Base-by-base conservation (phyloP, 1,140 invertebrate genomes). In the Panulirus ornatus region DNA sequence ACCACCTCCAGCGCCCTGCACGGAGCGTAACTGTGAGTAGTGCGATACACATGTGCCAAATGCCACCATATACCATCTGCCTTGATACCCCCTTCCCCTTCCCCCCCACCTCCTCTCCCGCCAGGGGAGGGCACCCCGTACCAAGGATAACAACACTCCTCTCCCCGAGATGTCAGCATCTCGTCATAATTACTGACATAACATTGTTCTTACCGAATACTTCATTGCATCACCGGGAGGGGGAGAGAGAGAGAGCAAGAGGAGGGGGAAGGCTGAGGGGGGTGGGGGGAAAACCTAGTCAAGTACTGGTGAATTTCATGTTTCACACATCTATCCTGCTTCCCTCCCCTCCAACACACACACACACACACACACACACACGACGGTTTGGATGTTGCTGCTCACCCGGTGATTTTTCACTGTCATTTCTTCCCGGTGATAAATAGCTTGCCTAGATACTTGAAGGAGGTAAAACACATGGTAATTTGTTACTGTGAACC, bases 11-110 rank as follows among this genome's bases (percentile, higher is more conserved):
- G 47, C 79, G 88, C 82, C 88, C 81, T 30, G 81, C 0, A 83
- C 36, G n/a, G 36, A 19, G 82, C 87, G 19, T 88, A 89, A 89
- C 63, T 40, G 22, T 27, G 11, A 51, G 86, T 88, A 83, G 78
- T 88, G 78, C 51, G 79, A 88, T 89, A 89, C 87, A 89, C 87
- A 89, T 89, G 87, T 89, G 79, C 87, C 87, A 89, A 42, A 78
- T 89, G 87, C 42, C 54, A 42, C 51, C 36, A 51, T 71, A 63
- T 89, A 66, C 78, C 87, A 82, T 82, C 87, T 89, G 87, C 85
- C 73, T n/a, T 79, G 34, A 51, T 88, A 51, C 75, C 70, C 75
- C 42, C 70, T n/a, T n/a, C n/a, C n/a, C n/a, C n/a, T n/a, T n/a
- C n/a, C n/a, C n/a, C n/a, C n/a, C n/a, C n/a, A n/a, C n/a, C n/a